Conservation (phyloP, 2,113 vertebrate species). For the Zeus faber region DNA sequence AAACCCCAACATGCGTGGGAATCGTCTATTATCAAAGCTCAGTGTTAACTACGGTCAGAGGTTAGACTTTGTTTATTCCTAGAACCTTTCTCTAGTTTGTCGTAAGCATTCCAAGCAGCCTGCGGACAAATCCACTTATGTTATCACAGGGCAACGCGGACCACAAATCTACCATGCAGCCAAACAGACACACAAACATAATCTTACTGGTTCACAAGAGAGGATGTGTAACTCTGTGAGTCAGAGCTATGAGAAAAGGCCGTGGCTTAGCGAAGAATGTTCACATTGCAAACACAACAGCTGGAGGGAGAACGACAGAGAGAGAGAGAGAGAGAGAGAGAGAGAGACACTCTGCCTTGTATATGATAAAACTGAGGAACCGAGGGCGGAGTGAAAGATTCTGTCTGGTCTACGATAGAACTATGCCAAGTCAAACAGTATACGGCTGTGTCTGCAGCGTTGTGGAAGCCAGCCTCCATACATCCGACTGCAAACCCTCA, state of each 20-base stretch:
- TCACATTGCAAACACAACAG: slow-evolving; percentile 44
- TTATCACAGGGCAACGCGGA: slow-evolving; percentile 11
- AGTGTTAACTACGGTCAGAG: too few species aligned
- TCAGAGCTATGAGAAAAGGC: slow-evolving; percentile 14
- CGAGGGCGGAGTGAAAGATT: slow-evolving; percentile 24
- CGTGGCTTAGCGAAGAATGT: slow-evolving; percentile 52
- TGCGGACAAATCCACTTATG: too few species aligned
- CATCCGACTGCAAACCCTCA: too few species aligned
- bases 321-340: too few species aligned
- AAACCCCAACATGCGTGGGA: too few species aligned
- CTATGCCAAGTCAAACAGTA: slow-evolving; percentile 43
- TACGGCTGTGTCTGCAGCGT: slow-evolving; percentile 2
- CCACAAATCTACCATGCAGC: slow-evolving; percentile 32
- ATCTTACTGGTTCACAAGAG: slow-evolving; percentile 27
- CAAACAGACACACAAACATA: slow-evolving; percentile 7
- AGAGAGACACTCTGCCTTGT: not conserved
- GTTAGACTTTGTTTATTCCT: too few species aligned
- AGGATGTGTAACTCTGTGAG: slow-evolving; percentile 26
- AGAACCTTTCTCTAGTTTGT: too few species aligned
- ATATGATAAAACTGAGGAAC: not conserved
- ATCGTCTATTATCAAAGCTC: too few species aligned
- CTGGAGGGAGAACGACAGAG: slow-evolving; percentile 42
- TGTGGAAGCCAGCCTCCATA: too few species aligned
- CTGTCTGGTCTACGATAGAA: slow-evolving; percentile 35
- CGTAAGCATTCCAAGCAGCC: too few species aligned